Base-by-base conservation (phyloP, 2,797 vertebrate species). In the Argyrosomus regius region DNA sequence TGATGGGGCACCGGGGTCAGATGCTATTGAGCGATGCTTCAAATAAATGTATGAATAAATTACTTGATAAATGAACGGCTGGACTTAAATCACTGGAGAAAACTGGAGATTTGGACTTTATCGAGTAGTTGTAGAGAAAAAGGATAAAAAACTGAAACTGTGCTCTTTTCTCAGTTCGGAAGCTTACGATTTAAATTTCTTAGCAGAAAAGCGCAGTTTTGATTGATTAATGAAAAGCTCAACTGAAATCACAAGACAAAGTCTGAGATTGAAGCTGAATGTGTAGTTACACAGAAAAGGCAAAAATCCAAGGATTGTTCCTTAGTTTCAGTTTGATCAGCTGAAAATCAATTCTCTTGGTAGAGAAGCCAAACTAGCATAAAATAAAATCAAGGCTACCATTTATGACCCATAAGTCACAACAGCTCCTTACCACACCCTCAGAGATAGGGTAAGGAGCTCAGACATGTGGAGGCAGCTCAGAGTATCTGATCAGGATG, bases 11-110 rank as follows among this genome's bases (percentile, higher is more conserved):
- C 75, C 41, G 65, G 73, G 94, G 94, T 95, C 92, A 92, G 90
- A 83, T 90, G 85, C 89, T 93, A 92, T 88, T 92, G 90, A 94
- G 88, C 81, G 88, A 87, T 82, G 88, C 88, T 90, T 94, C 88
- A 93, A 92, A 95, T 86, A 93, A 87, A 91, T 83, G 88, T 91
- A 90, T 89, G 92, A 91, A 93, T 92, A 93, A 89, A 90, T 92
- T 88, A 88, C 85, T 78, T 43, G 28, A 89, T 86, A 85, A 91
- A 90, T 92, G 88, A 92, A 81, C 74, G 72, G 86, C 81, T 87
- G 80, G 69, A 87, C 60, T 76, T 79, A 85, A 93, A 83, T 88
- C 85, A 87, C 85, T 78, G 67, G 90, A 93, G 87, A 85, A 88
- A 83, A 86, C 53, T 65, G 68, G 80, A 81, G 79, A 91, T 85